Percentiles rank a stretch among this genome's conserved stretches.
Evolutionary conservation across 2,797 vertebrate species (phyloP).

Genomic region (Muraenolepis orangiensis): DNA sequence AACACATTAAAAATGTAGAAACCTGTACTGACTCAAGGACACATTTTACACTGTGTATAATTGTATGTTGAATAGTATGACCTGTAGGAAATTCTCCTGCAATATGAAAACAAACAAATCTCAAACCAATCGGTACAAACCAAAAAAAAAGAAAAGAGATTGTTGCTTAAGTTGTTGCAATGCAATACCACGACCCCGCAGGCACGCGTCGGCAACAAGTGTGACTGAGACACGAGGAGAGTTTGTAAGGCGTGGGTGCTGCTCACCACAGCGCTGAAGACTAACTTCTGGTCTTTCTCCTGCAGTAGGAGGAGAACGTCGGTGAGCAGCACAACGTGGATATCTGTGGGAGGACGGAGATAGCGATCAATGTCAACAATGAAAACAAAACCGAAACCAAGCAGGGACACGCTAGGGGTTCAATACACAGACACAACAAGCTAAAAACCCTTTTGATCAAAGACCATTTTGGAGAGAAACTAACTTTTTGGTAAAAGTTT

Average conservation of each 20-base stretch:
- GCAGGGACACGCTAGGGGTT: neutral
- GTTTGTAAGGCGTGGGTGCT: neutral
- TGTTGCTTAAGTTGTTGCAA: neutral
- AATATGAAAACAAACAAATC: neutral
- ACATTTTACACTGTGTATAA: neutral
- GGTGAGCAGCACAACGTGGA: conserved; percentile 85
- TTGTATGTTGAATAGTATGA: too few species aligned
- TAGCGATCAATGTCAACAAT: neutral
- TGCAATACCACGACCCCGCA: neutral
- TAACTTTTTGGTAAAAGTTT: neutral
- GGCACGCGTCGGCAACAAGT: neutral
- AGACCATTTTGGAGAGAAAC: neutral
- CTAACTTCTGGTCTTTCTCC: conserved; percentile 93
- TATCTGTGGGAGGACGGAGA: conserved; percentile 68
- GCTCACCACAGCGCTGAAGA: conserved; percentile 87
- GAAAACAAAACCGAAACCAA: conserved; percentile 2
- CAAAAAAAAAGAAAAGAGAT: neutral
- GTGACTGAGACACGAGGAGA: neutral
- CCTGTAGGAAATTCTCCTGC: neutral
- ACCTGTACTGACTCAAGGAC: neutral
- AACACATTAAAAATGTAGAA: too few species aligned
- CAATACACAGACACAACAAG: neutral
- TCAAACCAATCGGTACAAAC: neutral
- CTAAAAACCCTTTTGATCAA: neutral
- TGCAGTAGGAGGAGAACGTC: conserved; percentile 92